Conservation (phyloP, 2,797 vertebrate genomes). For the Anomalospiza imberbis region DNA sequence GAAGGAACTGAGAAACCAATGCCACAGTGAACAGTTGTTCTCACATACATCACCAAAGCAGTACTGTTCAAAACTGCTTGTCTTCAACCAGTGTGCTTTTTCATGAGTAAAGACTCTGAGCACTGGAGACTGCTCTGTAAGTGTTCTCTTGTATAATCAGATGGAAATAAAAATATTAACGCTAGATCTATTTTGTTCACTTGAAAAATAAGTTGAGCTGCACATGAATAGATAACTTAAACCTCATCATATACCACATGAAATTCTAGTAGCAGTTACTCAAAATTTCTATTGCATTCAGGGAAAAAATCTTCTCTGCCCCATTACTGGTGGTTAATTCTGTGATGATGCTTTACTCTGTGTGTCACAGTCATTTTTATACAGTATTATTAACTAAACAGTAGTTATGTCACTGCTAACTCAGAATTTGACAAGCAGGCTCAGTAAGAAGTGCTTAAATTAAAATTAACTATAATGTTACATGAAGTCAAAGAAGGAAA, state of each 20-base stretch:
- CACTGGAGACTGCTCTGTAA: neutral
- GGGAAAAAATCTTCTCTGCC: neutral
- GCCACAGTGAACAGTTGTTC: neutral
- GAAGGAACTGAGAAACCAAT: neutral
- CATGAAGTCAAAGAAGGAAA: neutral
- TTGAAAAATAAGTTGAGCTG: neutral
- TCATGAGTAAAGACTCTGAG: neutral
- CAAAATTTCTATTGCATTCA: neutral
- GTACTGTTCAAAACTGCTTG: neutral
- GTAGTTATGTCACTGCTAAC: neutral
- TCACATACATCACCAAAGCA: neutral
- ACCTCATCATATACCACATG: neutral
- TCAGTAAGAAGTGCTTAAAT: neutral
- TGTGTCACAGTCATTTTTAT: neutral
- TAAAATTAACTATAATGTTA: neutral
- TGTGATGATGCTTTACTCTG: neutral
- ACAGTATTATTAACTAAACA: neutral
- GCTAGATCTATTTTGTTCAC: neutral
- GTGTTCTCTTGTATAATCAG: neutral
- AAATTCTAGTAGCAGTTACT: neutral
- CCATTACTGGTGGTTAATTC: neutral
- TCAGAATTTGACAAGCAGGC: neutral
- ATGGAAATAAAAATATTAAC: conserved; percentile 21
- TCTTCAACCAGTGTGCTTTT: neutral
- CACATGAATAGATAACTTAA: neutral